phyloP scores from a whole-genome alignment of 2,113 vertebrate genomes.

The Greenwoodochromis staneri region DNA sequence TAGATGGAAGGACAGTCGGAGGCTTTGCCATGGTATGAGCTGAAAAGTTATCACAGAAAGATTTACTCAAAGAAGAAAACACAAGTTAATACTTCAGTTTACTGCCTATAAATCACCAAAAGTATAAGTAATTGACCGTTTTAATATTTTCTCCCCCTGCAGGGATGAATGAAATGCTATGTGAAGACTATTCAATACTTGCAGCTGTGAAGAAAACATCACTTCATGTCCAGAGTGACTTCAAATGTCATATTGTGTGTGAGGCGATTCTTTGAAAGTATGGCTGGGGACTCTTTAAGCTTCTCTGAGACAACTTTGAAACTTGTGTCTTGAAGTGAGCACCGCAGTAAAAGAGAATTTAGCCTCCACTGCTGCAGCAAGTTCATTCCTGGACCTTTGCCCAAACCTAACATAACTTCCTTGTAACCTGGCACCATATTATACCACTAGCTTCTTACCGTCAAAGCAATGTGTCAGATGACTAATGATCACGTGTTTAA shows the following conservation, averaged over 20 bases:
- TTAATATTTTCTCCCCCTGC: background rate
- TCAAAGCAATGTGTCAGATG: background rate
- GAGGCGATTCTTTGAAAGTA: background rate
- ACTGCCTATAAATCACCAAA: background rate
- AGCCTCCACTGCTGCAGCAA: background rate
- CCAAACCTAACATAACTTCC: background rate
- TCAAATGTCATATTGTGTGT: background rate
- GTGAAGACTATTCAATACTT: background rate
- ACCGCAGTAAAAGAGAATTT: background rate
- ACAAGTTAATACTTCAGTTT: background rate
- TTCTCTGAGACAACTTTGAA: background rate
- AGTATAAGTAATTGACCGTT: background rate
- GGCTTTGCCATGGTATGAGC: background rate
- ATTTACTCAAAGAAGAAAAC: background rate
- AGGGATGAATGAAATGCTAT: background rate
- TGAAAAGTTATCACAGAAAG: background rate
- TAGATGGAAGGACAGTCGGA: background rate
- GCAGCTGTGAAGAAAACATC: background rate
- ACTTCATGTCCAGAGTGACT: background rate
- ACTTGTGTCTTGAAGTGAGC: background rate
- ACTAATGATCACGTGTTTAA: background rate
- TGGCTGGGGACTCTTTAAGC: background rate
- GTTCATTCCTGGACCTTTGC: background rate
- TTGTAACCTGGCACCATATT: background rate
- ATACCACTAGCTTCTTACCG: background rate